Base-by-base conservation (phyloP, 2,113 vertebrate species). In the Strix aluco region DNA sequence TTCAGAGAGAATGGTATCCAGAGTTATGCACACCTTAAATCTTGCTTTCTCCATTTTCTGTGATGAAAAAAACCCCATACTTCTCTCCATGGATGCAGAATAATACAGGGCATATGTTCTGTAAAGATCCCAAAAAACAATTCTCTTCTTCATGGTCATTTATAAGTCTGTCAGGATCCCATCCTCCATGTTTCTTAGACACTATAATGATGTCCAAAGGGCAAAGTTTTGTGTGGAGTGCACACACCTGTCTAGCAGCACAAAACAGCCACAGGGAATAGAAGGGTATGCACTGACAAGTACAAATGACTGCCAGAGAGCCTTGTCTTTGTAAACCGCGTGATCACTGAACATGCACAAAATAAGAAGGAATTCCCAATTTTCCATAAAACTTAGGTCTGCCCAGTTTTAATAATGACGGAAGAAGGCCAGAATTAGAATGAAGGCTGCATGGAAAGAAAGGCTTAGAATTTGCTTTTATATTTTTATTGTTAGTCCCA, bases 201-300 rank as follows among this genome's bases (percentile, higher is more conserved):
- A 77, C 52, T 77, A 47, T 89, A 95, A 95, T 87, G 83, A 95
- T 95, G 82, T 95, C 90, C 59, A 72, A 97, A 95, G 95, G 89
- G 89, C 91, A 96, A 78, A 85, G 90, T 94, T 96, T 93, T 94
- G 90, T 93, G 84, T 6, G 7, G 74, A 93, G 82, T 61, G 70
- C 87, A 94, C 92, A 94, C 94, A 96, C 96, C 96, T 96, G 93
- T 96, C 94, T 86, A 91, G 73, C 71, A 93, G 78, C 91, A 59
- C 85, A 59, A 79, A 96, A 95, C 30, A 92, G 94, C 96, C 95
- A 89, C 69, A 36, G 94, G 92, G 91, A 90, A 93, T 44, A 74
- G 58, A 87, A 90, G 95, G 80, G 71, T 91, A 88, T 92, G 83
- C 61, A 57, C 70, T 92, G 97, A 97, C 92, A 96, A 93, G 95